These are phyloP conservation scores for Tragelaphus scriptus DNA, from an alignment of 2,113 vertebrate genomes.

Conservation along the genomic window DNA sequence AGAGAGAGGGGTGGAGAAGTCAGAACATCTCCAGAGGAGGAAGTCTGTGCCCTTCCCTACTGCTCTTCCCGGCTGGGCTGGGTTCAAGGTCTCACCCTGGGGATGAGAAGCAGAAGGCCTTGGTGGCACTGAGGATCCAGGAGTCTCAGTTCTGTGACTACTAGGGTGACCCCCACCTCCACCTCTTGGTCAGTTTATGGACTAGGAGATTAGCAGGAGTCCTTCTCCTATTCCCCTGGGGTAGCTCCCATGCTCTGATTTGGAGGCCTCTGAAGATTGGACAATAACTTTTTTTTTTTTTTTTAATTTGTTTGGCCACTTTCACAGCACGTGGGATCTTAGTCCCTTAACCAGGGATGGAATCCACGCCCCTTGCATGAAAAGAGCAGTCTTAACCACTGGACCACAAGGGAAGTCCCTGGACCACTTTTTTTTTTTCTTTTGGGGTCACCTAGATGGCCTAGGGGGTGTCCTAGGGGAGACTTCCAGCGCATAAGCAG, in stretches of 20 bases:
- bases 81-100: neutral
- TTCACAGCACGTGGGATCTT: neutral
- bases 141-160: neutral
- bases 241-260: neutral
- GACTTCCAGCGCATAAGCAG: neutral
- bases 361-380: neutral
- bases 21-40: slow-evolving; percentile 42
- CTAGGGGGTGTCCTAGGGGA: neutral
- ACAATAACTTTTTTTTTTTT: neutral
- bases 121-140: neutral
- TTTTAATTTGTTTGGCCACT: neutral
- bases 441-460: neutral
- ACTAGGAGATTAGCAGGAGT: neutral
- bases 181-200: neutral
- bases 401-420: neutral
- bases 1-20: slow-evolving; percentile 1
- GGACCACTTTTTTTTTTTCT: neutral
- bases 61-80: neutral
- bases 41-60: neutral
- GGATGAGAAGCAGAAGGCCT: neutral
- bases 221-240: neutral
- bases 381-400: neutral
- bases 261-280: neutral
- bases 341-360: neutral
- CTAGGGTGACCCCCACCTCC: neutral